These are phyloP conservation scores for Rhegmatorhina hoffmannsi DNA, from an alignment of 2,113 vertebrate genomes.

Conservation along the genomic window DNA sequence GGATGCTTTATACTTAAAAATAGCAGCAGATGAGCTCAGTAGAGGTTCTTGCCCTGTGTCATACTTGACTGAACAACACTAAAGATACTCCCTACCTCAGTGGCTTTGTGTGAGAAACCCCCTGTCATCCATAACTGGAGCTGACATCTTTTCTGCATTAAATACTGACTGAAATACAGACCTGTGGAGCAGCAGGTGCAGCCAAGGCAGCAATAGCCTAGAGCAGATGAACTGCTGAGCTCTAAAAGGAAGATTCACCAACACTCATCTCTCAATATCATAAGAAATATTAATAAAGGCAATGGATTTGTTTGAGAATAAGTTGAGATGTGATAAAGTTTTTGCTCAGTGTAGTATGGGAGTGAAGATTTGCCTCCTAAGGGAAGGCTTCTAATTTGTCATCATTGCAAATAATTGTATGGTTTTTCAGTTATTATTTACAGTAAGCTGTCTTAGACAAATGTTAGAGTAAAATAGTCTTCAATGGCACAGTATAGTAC, in stretches of 20 bases:
- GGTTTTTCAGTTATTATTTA: background rate
- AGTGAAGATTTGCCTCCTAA: background rate
- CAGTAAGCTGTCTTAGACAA: background rate
- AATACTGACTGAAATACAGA: background rate
- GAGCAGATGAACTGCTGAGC: background rate
- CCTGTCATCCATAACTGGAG: background rate
- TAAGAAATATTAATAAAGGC: background rate
- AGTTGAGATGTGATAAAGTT: background rate
- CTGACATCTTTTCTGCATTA: background rate
- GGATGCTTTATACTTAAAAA: background rate
- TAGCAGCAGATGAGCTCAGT: conserved; percentile 8
- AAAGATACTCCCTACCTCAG: background rate
- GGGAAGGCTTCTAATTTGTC: background rate
- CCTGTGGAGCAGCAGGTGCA: background rate
- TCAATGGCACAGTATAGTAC: background rate
- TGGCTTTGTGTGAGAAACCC: background rate
- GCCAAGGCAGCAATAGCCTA: background rate
- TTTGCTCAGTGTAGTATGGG: background rate
- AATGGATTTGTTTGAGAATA: background rate
- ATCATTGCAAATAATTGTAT: background rate
- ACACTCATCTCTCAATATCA: background rate
- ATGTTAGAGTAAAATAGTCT: background rate
- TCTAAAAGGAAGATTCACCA: background rate
- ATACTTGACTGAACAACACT: background rate
- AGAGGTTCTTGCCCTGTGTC: background rate